phyloP scores from a whole-genome alignment of 2,797 vertebrate species.

The Ctenopoma kingsleyae region DNA sequence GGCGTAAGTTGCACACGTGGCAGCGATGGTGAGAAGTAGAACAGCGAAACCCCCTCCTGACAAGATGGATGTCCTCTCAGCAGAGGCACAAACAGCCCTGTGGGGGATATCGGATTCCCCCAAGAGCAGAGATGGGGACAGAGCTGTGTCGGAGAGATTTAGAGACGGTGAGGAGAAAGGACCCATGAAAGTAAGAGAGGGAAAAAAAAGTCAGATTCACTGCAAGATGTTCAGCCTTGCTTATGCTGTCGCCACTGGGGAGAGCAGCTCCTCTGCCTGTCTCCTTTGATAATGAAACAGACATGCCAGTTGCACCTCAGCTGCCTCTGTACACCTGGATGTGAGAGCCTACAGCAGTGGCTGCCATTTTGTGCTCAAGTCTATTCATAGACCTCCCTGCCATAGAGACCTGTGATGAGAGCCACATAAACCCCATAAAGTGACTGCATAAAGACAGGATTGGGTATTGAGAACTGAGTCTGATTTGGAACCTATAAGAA shows the following conservation, averaged over 20 bases:
- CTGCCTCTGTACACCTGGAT: constrained; percentile 31
- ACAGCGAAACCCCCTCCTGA: constrained; percentile 53
- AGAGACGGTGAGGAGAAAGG: constrained; percentile 7
- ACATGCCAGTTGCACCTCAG: constrained; percentile 59
- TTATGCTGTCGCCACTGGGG: constrained; percentile 32
- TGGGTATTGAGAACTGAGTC: not conserved
- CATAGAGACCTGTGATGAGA: constrained; percentile 32
- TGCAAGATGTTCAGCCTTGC: constrained; percentile 41
- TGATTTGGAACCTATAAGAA: constrained; percentile 9
- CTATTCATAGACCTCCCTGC: constrained; percentile 56
- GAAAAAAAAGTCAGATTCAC: constrained; percentile 33
- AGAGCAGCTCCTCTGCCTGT: constrained; percentile 53
- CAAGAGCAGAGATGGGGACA: constrained; percentile 34
- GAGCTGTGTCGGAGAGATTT: constrained; percentile 29
- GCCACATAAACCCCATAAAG: constrained; percentile 7
- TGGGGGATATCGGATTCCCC: constrained; percentile 48
- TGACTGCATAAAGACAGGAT: constrained; percentile 12
- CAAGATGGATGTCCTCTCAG: constrained; percentile 70
- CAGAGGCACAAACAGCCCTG: constrained; percentile 61
- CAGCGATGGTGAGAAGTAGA: constrained; percentile 43
- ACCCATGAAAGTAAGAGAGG: constrained; percentile 11
- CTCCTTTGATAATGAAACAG: constrained; percentile 63
- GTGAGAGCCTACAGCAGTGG: constrained; percentile 43
- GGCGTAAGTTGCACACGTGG: constrained; percentile 5
- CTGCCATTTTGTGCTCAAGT: constrained; percentile 65